Conservation (phyloP, 1,140 invertebrate species). For the Sarcophaga peregrina region DNA sequence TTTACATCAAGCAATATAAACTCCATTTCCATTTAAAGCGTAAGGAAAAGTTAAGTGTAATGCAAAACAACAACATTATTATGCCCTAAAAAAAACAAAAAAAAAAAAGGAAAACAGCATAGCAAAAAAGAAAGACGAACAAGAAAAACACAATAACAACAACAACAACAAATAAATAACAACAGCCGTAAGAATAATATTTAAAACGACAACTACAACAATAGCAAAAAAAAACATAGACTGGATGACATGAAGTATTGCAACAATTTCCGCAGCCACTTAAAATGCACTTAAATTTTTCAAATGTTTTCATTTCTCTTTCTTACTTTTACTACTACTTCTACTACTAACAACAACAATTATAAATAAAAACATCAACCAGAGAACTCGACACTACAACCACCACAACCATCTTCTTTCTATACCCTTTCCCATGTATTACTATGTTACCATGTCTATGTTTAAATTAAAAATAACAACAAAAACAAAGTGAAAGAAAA, state of each 20-base stretch:
- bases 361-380: too few relatives aligned
- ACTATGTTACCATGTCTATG: background rate
- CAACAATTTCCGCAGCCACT: constrained; percentile 26
- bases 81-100: too few relatives aligned
- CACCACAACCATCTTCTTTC: too few relatives aligned
- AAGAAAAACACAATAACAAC: background rate
- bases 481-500: background rate
- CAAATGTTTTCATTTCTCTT: background rate
- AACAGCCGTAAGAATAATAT: background rate
- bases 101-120: too few relatives aligned
- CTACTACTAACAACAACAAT: background rate
- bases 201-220: background rate
- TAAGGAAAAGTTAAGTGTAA: background rate
- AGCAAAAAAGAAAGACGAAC: too few relatives aligned
- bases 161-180: background rate
- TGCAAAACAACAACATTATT: too few relatives aligned
- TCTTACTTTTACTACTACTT: background rate
- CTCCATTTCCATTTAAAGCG: constrained; percentile 10
- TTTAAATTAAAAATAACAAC: constrained; percentile 13
- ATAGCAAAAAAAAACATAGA: background rate
- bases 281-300: constrained; percentile 17
- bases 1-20: background rate
- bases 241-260: constrained; percentile 20
- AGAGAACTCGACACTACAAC: too few relatives aligned
- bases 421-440: too few relatives aligned